These are phyloP conservation scores for Asobara japonica DNA, from an alignment of 1,140 invertebrate genomes.

Conservation along the genomic window DNA sequence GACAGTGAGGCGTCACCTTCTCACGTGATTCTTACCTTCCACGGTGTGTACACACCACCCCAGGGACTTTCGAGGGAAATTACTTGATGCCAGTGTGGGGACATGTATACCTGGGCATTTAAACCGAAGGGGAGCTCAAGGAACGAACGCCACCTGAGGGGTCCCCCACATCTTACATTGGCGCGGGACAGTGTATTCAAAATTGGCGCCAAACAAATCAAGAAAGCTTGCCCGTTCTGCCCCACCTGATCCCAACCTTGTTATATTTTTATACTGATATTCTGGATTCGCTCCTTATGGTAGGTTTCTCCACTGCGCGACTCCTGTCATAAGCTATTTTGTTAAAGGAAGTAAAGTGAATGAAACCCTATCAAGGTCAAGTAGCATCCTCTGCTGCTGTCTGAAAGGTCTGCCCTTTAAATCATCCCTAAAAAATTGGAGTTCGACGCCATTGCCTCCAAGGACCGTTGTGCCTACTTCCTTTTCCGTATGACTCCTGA, in stretches of 20 bases:
- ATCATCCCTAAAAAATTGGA: background rate
- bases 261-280: too few relatives aligned
- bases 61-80: slow-evolving; percentile 36
- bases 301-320: too few relatives aligned
- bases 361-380: too few relatives aligned
- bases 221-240: too few relatives aligned
- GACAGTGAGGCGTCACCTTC: slow-evolving; percentile 14
- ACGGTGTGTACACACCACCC: slow-evolving; percentile 33
- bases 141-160: slow-evolving; percentile 57
- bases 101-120: slow-evolving; percentile 59
- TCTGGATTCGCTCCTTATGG: too few relatives aligned
- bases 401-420: background rate
- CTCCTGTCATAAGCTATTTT: too few relatives aligned
- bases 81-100: slow-evolving; percentile 39
- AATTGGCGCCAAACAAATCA: too few relatives aligned
- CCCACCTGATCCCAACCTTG: too few relatives aligned
- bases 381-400: too few relatives aligned
- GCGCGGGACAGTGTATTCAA: too few relatives aligned
- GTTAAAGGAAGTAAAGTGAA: too few relatives aligned
- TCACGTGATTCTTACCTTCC: slow-evolving; percentile 27
- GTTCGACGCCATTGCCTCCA: slow-evolving; percentile 50
- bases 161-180: slow-evolving; percentile 55
- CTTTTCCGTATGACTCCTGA: slow-evolving; percentile 40
- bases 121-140: slow-evolving; percentile 49
- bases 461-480: slow-evolving; percentile 57